Evolutionary conservation across 1,140 invertebrate species (phyloP).

Genomic region (Macrotrachela quadricornifera): DNA sequence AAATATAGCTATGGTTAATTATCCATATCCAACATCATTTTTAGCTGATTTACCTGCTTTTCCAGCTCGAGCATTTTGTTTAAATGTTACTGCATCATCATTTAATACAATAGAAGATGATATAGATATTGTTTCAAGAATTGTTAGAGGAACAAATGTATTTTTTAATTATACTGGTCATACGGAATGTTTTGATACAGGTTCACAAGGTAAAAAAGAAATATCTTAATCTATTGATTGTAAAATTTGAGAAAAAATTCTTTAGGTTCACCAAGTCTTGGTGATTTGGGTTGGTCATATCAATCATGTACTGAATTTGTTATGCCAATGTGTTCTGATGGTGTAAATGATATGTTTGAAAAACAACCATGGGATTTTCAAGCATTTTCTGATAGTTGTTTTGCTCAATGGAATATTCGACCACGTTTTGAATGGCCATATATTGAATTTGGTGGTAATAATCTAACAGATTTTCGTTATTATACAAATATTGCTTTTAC

Average conservation of each 20-base stretch:
- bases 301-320: conserved; percentile 75
- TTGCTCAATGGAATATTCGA: conserved; percentile 42
- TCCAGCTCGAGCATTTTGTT: conserved; percentile 45
- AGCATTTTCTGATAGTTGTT: conserved; percentile 42
- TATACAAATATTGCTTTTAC: conserved; percentile 37
- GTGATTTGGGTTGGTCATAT: conserved; percentile 39
- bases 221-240: neutral
- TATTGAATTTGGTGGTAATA: conserved; percentile 53
- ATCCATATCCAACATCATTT: conserved; percentile 63
- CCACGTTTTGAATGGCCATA: conserved; percentile 45
- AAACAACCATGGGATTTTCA: conserved; percentile 48
- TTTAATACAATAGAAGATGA: conserved; percentile 15
- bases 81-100: neutral
- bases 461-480: conserved; percentile 50
- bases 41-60: conserved; percentile 44
- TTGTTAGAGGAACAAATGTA: conserved; percentile 46
- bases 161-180: conserved; percentile 59
- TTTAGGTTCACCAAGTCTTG: conserved; percentile 32
- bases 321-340: conserved; percentile 65
- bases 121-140: conserved; percentile 31
- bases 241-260: neutral
- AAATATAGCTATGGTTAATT: conserved; percentile 69
- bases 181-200: conserved; percentile 15
- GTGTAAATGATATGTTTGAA: conserved; percentile 61
- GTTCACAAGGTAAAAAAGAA: neutral